Percentiles rank a stretch among this genome's conserved stretches.
Conservation (phyloP, 2,797 vertebrate species). For the Etheostoma perlongum region DNA sequence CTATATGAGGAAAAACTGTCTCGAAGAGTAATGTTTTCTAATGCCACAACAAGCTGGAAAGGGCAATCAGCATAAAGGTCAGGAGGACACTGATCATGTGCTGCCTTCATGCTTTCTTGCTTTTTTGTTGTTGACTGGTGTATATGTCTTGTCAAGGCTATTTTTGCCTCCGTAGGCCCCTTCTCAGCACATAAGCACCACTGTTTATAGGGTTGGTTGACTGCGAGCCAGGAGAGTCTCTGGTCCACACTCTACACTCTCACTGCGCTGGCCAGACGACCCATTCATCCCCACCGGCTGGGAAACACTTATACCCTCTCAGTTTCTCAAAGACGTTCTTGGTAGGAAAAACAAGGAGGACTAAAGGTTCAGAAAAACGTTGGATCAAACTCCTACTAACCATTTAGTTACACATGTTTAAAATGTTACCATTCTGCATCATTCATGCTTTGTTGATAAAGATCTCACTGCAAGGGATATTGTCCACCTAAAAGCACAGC, state of each 20-base stretch:
- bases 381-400: conserved; percentile 55
- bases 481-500: conserved; percentile 14
- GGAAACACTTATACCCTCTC: conserved; percentile 71
- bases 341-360: conserved; percentile 47
- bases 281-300: conserved; percentile 77
- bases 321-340: conserved; percentile 73
- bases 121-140: conserved; percentile 47
- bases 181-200: conserved; percentile 73
- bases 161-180: conserved; percentile 71
- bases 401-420: conserved; percentile 20
- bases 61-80: conserved; percentile 64
- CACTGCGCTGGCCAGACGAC: conserved; percentile 70
- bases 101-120: conserved; percentile 44
- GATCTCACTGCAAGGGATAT: background rate
- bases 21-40: conserved; percentile 28
- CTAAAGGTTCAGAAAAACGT: conserved; percentile 16
- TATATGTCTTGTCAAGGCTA: conserved; percentile 70
- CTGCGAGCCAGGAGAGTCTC: conserved; percentile 69
- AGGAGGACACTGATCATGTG: conserved; percentile 61
- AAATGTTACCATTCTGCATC: conserved; percentile 12
- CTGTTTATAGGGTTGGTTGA: conserved; percentile 79
- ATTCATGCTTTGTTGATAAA: conserved; percentile 4
- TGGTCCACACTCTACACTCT: conserved; percentile 49
- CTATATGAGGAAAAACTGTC: background rate
- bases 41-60: conserved; percentile 29